Conservation (phyloP, 2,888 invertebrate species). For the Blera fallax region DNA sequence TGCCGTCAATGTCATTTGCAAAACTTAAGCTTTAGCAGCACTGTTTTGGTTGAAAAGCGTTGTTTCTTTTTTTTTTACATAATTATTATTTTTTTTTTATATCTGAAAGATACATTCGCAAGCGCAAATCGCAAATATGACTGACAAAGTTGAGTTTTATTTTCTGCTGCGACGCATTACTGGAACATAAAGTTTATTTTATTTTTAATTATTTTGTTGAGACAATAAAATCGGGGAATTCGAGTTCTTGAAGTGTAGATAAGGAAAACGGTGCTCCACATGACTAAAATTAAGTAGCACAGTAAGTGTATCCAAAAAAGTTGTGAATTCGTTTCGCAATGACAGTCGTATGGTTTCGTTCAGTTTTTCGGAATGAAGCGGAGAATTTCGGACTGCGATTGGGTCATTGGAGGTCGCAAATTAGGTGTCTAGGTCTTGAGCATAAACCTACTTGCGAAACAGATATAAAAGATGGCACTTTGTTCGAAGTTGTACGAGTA, state of each 20-base stretch:
- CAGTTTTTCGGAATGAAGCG: background rate
- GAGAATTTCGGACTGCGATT: background rate
- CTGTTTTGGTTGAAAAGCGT: background rate
- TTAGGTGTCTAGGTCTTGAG: background rate
- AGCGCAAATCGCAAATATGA: too few relatives aligned
- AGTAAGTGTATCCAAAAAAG: background rate
- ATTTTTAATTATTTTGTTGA: background rate
- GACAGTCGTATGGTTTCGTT: too few relatives aligned
- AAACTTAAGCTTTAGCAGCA: background rate
- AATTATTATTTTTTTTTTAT: slow-evolving; percentile 17
- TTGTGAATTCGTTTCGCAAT: background rate
- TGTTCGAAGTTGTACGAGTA: background rate
- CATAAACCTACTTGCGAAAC: background rate
- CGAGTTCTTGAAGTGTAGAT: slow-evolving; percentile 14
- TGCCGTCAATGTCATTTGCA: slow-evolving; percentile 32
- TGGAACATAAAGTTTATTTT: background rate
- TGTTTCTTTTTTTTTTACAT: background rate
- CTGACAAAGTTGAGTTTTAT: slow-evolving; percentile 7
- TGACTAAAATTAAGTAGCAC: slow-evolving; percentile 1
- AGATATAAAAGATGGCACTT: background rate
- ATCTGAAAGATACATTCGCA: slow-evolving; percentile 6
- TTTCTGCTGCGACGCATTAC: background rate
- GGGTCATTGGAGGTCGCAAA: background rate
- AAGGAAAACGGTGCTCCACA: background rate
- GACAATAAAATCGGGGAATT: slow-evolving; percentile 2